A percentile compares a stretch with the other conserved stretches of the same genome.
These are phyloP conservation scores for Amia ocellicauda DNA, from an alignment of 2,113 vertebrate genomes.

Conservation along the genomic window DNA sequence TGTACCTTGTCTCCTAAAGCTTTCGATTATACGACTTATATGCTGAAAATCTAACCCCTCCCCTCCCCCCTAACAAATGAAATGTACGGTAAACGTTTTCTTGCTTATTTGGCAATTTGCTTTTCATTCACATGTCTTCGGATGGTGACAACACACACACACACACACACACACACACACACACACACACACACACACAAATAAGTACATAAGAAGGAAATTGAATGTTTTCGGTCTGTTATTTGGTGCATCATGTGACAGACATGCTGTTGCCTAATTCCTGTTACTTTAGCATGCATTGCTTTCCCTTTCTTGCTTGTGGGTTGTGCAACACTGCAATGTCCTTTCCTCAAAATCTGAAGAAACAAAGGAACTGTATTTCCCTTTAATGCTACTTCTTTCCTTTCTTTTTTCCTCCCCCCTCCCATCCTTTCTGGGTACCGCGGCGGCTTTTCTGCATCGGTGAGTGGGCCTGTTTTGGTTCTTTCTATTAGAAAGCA, in stretches of 20 bases:
- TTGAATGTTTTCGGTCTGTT: background rate
- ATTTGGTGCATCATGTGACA: background rate
- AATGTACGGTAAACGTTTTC: too few relatives aligned
- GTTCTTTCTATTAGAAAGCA: background rate
- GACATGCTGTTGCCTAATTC: background rate
- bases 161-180: too few relatives aligned
- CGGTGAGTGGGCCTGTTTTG: conserved; percentile 24
- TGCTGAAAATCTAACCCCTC: too few relatives aligned
- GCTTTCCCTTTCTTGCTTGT: too few relatives aligned
- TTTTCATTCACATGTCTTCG: too few relatives aligned
- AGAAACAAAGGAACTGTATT: background rate
- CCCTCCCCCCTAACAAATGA: too few relatives aligned
- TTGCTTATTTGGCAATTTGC: too few relatives aligned
- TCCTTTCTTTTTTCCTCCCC: background rate
- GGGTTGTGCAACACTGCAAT: background rate
- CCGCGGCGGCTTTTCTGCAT: background rate
- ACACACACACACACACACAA: too few relatives aligned
- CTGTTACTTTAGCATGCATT: background rate
- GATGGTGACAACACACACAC: too few relatives aligned
- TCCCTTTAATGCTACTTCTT: conserved; percentile 13
- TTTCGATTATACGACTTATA: too few relatives aligned
- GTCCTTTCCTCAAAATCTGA: background rate
- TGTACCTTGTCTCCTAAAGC: background rate
- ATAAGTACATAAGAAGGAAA: too few relatives aligned
- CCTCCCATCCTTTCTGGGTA: background rate